Percentiles rank a stretch among this genome's conserved stretches.
Conservation (phyloP, 2,888 invertebrate species). For the Macrophya annulata region DNA sequence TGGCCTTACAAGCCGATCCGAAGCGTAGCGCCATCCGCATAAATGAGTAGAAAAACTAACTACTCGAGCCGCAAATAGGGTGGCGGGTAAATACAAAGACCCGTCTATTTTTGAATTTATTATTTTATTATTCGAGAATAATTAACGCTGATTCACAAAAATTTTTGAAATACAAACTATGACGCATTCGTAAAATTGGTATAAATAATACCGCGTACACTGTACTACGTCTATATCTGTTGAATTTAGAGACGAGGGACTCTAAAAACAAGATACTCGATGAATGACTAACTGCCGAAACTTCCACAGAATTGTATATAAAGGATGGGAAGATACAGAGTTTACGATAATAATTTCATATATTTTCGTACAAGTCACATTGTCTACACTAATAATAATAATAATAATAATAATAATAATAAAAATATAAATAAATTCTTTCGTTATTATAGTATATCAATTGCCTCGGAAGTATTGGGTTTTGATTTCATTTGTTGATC, state of each 20-base stretch:
- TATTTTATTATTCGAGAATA: not conserved
- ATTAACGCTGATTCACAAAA: not conserved
- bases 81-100: not conserved
- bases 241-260: not conserved
- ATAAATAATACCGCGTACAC: not conserved
- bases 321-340: not conserved
- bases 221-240: not conserved
- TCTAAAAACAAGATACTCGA: not conserved
- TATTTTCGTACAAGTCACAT: constrained; percentile 53
- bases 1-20: not conserved
- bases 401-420: constrained; percentile 69
- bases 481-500: not conserved
- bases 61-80: too few species aligned
- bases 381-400: constrained; percentile 63
- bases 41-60: too few species aligned
- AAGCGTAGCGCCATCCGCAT: not conserved
- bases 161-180: not conserved
- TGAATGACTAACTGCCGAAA: not conserved
- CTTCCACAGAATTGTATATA: not conserved
- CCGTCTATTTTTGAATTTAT: constrained; percentile 7
- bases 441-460: constrained; percentile 35
- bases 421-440: constrained; percentile 54
- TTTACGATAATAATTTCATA: constrained; percentile 50
- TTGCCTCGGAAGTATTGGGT: constrained; percentile 46
- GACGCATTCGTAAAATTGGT: not conserved